Evolutionary conservation across 2,797 vertebrate species (phyloP).

Genomic region (Lacerta agilis): DNA sequence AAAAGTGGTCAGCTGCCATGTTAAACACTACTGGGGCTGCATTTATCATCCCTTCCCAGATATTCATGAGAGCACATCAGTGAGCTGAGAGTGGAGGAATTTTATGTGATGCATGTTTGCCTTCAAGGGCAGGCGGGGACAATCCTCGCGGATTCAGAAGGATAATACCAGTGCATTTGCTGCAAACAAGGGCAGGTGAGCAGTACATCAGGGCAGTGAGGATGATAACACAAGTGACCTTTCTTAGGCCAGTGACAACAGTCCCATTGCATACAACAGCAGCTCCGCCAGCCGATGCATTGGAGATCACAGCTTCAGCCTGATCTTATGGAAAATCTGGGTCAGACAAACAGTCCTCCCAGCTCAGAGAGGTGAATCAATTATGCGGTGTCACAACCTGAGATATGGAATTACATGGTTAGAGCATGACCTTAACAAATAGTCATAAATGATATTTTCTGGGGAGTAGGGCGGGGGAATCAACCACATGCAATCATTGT

Average conservation of each 20-base stretch:
- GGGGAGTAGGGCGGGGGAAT: background rate
- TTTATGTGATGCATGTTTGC: background rate
- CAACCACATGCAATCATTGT: background rate
- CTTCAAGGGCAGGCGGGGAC: background rate
- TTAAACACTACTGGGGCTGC: background rate
- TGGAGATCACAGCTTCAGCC: background rate
- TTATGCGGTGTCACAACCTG: background rate
- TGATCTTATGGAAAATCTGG: background rate
- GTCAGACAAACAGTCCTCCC: background rate
- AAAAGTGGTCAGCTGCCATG: background rate
- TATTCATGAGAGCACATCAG: slow-evolving; percentile 9
- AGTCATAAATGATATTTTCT: background rate
- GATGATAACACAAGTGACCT: background rate
- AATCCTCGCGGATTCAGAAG: background rate
- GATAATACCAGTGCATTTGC: background rate
- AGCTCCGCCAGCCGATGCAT: background rate
- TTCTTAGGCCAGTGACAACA: background rate
- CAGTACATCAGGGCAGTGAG: background rate
- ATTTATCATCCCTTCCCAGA: background rate
- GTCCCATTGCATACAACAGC: fast-evolving
- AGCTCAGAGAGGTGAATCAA: background rate
- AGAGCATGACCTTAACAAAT: background rate
- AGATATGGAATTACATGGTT: fast-evolving
- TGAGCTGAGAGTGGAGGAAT: background rate
- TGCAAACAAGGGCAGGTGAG: background rate